Percentiles rank a stretch among this genome's conserved stretches.
These are phyloP conservation scores for Galerucella pusilla DNA, from an alignment of 2,888 invertebrate genomes.

Conservation along the genomic window DNA sequence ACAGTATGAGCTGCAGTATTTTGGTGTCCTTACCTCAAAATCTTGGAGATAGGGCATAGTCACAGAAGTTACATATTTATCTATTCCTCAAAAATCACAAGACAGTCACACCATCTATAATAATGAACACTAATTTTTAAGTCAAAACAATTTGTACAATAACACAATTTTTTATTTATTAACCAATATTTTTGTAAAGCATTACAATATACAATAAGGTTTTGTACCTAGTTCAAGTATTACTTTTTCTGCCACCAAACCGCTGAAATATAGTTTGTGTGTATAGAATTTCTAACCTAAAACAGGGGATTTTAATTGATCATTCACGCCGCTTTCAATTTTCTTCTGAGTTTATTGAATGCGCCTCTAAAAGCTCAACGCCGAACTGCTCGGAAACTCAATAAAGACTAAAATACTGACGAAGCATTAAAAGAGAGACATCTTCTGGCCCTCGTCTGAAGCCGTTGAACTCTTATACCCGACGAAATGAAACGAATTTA, in stretches of 20 bases:
- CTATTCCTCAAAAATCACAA: slow-evolving; percentile 49
- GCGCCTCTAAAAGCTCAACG: slow-evolving; percentile 30
- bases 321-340: slow-evolving; percentile 39
- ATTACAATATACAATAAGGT: neutral
- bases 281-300: slow-evolving; percentile 24
- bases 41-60: slow-evolving; percentile 23
- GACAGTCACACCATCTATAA: slow-evolving; percentile 19
- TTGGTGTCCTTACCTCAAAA: slow-evolving; percentile 16
- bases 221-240: neutral
- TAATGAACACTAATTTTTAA: neutral
- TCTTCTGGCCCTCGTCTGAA: slow-evolving; percentile 35
- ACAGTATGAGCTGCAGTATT: neutral
- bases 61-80: slow-evolving; percentile 32
- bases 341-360: slow-evolving; percentile 37
- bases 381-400: slow-evolving; percentile 41
- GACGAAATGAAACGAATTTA: slow-evolving; percentile 24
- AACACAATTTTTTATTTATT: neutral
- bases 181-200: neutral
- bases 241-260: slow-evolving; percentile 7
- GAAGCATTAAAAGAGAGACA: slow-evolving; percentile 41
- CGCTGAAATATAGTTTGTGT: neutral
- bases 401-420: slow-evolving; percentile 41
- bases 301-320: slow-evolving; percentile 29
- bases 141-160: neutral
- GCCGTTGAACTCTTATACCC: slow-evolving; percentile 30